These are phyloP conservation scores for Nymphalis c-album DNA, from an alignment of 2,888 invertebrate species.

Conservation along the genomic window DNA sequence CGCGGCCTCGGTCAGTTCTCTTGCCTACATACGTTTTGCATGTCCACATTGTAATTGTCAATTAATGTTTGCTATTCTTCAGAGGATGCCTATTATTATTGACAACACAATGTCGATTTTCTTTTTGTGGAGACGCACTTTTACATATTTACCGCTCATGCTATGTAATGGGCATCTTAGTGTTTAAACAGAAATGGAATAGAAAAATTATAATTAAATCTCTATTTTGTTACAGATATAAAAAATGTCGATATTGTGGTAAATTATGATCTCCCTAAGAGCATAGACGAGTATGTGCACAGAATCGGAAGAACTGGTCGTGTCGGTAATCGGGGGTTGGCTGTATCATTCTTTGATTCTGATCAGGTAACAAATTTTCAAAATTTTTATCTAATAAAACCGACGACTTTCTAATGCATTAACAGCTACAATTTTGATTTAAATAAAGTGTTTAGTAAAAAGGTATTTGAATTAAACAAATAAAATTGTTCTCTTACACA, in stretches of 20 bases:
- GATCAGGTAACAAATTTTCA: conserved; percentile 59
- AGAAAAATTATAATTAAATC: background rate
- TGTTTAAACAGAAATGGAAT: background rate
- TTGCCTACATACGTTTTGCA: too few relatives aligned
- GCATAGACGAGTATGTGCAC: conserved; percentile 97
- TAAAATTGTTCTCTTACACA: conserved; percentile 34
- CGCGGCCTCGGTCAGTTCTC: conserved; percentile 87
- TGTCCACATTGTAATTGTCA: too few relatives aligned
- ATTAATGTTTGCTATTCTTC: too few relatives aligned
- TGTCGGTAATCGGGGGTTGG: conserved; percentile 93
- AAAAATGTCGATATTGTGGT: conserved; percentile 93
- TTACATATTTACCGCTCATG: too few relatives aligned
- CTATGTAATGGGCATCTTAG: too few relatives aligned
- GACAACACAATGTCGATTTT: too few relatives aligned
- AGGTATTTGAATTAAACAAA: too few relatives aligned
- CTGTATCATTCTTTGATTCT: conserved; percentile 91
- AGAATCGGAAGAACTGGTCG: conserved; percentile 97
- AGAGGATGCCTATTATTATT: too few relatives aligned
- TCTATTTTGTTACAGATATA: conserved; percentile 83
- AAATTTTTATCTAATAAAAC: too few relatives aligned
- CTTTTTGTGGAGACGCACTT: too few relatives aligned
- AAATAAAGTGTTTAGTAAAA: background rate
- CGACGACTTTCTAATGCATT: too few relatives aligned
- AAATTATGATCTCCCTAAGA: conserved; percentile 94
- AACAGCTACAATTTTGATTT: too few relatives aligned